These are phyloP conservation scores for Callipepla squamata DNA, from an alignment of 2,113 vertebrate species.

Conservation along the genomic window DNA sequence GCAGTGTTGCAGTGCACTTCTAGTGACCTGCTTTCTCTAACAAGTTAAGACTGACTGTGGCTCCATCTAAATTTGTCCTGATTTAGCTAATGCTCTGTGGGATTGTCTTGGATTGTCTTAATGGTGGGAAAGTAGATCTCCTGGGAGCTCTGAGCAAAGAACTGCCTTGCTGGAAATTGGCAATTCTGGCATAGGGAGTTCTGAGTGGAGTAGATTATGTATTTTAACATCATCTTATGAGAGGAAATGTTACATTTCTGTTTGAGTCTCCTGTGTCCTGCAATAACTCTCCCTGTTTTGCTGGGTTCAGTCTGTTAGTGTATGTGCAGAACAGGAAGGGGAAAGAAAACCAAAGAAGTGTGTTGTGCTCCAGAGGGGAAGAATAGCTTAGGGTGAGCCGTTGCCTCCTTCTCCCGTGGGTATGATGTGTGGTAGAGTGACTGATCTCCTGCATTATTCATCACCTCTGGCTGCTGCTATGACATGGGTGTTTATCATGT, in stretches of 20 bases:
- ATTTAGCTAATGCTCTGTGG: neutral
- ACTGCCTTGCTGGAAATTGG: neutral
- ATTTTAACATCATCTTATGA: neutral
- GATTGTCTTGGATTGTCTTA: neutral
- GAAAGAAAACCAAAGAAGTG: neutral
- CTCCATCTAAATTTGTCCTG: neutral
- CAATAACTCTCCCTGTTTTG: neutral
- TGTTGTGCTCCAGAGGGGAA: neutral
- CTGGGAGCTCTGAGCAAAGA: neutral
- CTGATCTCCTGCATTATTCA: conserved; percentile 65
- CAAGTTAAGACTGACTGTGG: neutral
- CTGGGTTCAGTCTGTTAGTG: neutral
- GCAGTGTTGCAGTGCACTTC: neutral
- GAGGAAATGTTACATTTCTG: neutral
- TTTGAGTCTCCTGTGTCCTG: neutral
- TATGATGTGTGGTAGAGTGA: neutral
- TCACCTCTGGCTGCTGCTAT: conserved; percentile 32
- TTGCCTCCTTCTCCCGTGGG: conserved; percentile 32
- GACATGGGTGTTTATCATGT: conserved; percentile 37
- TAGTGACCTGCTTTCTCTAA: neutral
- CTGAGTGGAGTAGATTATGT: neutral
- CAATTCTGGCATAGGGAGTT: neutral
- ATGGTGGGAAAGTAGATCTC: neutral
- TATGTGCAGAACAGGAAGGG: neutral
- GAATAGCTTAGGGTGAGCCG: conserved; percentile 20